A percentile compares a stretch with the other conserved stretches of the same genome.
Evolutionary conservation across 2,113 vertebrate species (phyloP).

Genomic region (Saccopteryx leptura): DNA sequence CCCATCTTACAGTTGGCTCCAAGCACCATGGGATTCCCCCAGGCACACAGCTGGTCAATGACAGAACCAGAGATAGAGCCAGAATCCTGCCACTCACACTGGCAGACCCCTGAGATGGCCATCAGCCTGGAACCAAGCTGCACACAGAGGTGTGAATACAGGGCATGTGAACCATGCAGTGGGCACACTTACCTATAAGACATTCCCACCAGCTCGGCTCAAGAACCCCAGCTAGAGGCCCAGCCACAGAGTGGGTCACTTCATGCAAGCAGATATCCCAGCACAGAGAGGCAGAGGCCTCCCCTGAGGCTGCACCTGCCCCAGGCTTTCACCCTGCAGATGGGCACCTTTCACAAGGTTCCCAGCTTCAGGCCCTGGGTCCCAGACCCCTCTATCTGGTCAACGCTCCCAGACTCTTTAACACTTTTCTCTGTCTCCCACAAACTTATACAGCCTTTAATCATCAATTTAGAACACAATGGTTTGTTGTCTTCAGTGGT

Average conservation of each 20-base stretch:
- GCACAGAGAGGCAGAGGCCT: neutral
- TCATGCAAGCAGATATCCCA: neutral
- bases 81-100: neutral
- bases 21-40: neutral
- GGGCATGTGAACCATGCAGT: neutral
- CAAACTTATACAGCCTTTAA: neutral
- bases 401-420: neutral
- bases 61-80: neutral
- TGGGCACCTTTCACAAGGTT: accelerated
- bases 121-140: neutral
- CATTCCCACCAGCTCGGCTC: accelerated
- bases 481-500: neutral
- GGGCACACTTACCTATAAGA: neutral
- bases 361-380: neutral
- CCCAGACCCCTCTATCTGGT: neutral
- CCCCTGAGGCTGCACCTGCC: too few relatives aligned
- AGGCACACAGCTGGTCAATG: neutral
- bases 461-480: neutral
- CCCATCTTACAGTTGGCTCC: neutral
- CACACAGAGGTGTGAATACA: neutral
- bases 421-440: neutral
- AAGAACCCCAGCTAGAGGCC: neutral
- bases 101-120: neutral
- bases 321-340: too few relatives aligned
- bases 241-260: neutral